phyloP scores from a whole-genome alignment of 2,888 invertebrate genomes.

The Caenorhabditis becei region DNA sequence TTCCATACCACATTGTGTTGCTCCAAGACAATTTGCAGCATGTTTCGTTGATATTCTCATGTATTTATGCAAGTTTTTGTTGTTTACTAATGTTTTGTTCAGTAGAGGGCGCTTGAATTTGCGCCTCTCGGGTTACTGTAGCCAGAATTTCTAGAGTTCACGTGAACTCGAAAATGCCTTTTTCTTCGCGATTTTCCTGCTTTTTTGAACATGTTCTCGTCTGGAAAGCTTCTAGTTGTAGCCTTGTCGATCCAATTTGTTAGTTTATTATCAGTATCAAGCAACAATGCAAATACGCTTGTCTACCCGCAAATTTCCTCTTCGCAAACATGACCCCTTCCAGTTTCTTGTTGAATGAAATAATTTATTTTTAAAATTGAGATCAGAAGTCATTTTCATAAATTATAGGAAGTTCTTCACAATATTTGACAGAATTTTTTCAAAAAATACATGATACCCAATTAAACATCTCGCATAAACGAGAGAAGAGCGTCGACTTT shows the following conservation, averaged over 20 bases:
- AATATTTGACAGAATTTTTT: slow-evolving; percentile 1
- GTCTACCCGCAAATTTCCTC: background rate
- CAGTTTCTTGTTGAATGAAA: background rate
- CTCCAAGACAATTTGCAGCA: no score
- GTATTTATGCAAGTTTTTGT: no score
- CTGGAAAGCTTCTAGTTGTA: background rate
- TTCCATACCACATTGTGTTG: no score
- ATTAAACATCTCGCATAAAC: slow-evolving; percentile 28
- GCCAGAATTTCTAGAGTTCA: no score
- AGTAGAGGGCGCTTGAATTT: no score
- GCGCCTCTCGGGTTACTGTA: no score
- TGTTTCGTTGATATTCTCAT: no score
- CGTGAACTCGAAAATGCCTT: no score
- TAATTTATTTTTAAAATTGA: background rate
- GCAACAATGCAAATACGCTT: background rate
- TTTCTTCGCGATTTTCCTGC: no score
- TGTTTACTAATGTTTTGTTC: no score
- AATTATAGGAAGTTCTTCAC: background rate
- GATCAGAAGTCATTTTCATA: background rate
- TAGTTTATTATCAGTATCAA: slow-evolving; percentile 15
- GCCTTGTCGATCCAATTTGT: background rate
- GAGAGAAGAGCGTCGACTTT: slow-evolving; percentile 74
- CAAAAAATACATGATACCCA: background rate
- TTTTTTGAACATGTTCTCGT: no score
- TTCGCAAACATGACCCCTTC: background rate